Conservation (phyloP, 1,140 invertebrate species). For the Metopolophium dirhodum region DNA sequence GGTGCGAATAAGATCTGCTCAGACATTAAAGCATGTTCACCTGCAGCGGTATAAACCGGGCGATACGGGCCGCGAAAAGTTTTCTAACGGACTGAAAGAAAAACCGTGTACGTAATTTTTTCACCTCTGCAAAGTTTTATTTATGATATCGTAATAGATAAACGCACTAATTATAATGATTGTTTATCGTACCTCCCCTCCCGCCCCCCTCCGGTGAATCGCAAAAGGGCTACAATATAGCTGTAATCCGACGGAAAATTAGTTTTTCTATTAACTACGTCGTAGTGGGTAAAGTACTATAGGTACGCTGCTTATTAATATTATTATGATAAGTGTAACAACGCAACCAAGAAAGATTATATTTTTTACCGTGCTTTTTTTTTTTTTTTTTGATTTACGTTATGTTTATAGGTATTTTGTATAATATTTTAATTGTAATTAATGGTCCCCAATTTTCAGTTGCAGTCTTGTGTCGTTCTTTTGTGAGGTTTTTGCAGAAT, state of each 20-base stretch:
- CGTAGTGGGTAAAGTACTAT: too few relatives aligned
- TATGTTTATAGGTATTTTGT: background rate
- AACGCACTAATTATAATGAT: background rate
- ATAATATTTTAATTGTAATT: slow-evolving; percentile 35
- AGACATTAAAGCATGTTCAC: too few relatives aligned
- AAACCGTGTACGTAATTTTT: too few relatives aligned
- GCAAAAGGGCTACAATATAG: background rate
- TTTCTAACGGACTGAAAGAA: too few relatives aligned
- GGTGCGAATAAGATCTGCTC: too few relatives aligned
- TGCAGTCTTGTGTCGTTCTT: background rate
- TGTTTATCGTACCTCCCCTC: background rate
- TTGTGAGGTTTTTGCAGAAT: slow-evolving; percentile 12
- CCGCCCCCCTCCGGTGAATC: too few relatives aligned
- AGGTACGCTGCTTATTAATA: too few relatives aligned
- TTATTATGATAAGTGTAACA: background rate
- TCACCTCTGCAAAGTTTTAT: too few relatives aligned
- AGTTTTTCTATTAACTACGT: background rate
- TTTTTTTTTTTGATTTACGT: background rate
- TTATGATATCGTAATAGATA: background rate
- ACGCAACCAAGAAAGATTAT: background rate
- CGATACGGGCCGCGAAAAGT: too few relatives aligned
- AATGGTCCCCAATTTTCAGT: background rate
- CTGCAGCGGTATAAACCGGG: too few relatives aligned
- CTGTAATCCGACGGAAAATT: background rate
- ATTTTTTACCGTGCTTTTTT: background rate